Evolutionary conservation across 2,113 vertebrate species (phyloP).

Genomic region (Myiagra hebetior): DNA sequence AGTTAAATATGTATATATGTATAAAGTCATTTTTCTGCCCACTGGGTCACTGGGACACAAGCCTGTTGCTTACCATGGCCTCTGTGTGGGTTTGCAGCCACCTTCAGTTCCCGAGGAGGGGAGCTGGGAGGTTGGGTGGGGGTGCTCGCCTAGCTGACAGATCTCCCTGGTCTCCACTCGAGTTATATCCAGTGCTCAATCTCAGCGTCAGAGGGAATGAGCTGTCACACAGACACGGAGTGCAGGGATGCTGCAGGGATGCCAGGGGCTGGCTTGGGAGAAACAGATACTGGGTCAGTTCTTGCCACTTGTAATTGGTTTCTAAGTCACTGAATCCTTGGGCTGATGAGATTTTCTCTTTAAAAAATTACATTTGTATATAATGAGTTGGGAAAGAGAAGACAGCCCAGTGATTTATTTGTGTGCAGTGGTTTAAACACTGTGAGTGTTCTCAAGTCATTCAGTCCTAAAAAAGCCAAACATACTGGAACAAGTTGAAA

Average conservation of each 20-base stretch:
- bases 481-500: neutral
- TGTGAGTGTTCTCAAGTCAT: neutral
- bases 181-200: neutral
- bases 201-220: neutral
- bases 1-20: neutral
- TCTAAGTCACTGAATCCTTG: neutral
- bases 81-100: neutral
- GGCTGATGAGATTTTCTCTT: slow-evolving; percentile 4
- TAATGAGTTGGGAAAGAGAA: neutral
- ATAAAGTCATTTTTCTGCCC: neutral
- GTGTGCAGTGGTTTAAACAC: neutral
- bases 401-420: neutral
- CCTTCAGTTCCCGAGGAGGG: neutral
- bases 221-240: neutral
- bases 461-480: neutral
- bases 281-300: neutral
- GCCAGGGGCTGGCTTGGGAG: neutral
- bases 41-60: neutral
- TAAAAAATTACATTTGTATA: neutral
- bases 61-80: neutral
- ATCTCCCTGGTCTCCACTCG: neutral
- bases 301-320: neutral
- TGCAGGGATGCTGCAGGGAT: neutral
- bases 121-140: neutral
- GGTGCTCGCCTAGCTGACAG: neutral